Base-by-base conservation (phyloP, 2,888 invertebrate species). In the Lasioglossum marginatum region DNA sequence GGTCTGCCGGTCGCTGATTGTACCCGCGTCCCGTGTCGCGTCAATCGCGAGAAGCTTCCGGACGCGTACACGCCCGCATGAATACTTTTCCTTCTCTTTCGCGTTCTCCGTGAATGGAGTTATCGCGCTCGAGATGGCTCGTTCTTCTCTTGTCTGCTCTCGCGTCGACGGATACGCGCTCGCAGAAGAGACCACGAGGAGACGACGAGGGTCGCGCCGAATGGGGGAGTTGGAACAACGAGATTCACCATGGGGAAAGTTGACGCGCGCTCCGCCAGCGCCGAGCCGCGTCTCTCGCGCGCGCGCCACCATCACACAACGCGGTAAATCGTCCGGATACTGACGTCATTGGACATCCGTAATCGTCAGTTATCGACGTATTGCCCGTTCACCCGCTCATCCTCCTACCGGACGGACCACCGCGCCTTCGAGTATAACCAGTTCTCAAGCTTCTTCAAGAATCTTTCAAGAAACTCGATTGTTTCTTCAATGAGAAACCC, bases 41-140 rank as follows among this genome's bases (percentile, higher is more conserved):
- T 76, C 79, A 79, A 83, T 81, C 48, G 79, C 71, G 43, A 78
- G 77, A 71, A 66, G 63, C 76, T 80, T 87, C 87, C 83, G 87
- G 76, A 57, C 73, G 34, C 71, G 71, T 34, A 71, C 52, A 40
- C 40, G 70, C 37, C 52, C 45, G 74, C 37, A n/a, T 31, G 81
- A 86, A 73, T 75, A 34, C 68, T 76, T 63, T 79, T 63, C 31
- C 16, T 19, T 63, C 63, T 31, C 31, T 31, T 63, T 63, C 63
- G 31, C 31, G 63, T 63, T 63, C 63, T 75, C 63, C 74, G 72
- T 77, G 73, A 87, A 88, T 85, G 81, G 81, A 75, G 78, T 79
- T 81, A 82, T 84, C 68, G 87, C 84, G 52, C 45, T 45, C 79
- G 76, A 63, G 78, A 14, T 60, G 77, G n/a, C 72, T 63, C 82